phyloP scores from a whole-genome alignment of 2,113 vertebrate species.

The Sterna hirundo region DNA sequence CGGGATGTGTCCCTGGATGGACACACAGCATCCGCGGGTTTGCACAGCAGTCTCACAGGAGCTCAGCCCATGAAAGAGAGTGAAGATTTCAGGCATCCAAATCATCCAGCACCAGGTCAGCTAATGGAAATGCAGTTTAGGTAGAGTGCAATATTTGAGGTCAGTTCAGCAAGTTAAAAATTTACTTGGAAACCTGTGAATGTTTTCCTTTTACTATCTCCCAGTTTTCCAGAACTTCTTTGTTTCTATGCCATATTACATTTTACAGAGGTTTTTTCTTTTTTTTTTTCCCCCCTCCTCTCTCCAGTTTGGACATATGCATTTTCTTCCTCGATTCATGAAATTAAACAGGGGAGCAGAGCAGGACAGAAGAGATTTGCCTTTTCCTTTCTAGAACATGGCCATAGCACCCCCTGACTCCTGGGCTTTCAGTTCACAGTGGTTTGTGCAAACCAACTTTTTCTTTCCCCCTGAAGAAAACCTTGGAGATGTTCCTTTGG shows the following conservation, averaged over 20 bases:
- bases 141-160: background rate
- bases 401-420: background rate
- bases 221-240: background rate
- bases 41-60: background rate
- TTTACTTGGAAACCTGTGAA: background rate
- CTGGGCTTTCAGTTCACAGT: background rate
- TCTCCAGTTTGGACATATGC: background rate
- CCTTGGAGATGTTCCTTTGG: background rate
- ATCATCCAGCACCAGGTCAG: background rate
- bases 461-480: background rate
- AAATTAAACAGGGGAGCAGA: background rate
- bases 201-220: background rate
- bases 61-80: background rate
- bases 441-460: background rate
- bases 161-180: background rate
- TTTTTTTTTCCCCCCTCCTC: background rate
- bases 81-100: background rate
- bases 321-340: background rate
- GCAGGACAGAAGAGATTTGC: background rate
- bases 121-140: background rate
- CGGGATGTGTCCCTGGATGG: accelerated
- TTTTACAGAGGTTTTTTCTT: background rate
- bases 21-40: accelerated
- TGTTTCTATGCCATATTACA: background rate
- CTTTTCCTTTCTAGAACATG: background rate